These are phyloP conservation scores for Odocoileus virginianus DNA, from an alignment of 2,113 vertebrate species.

Conservation along the genomic window DNA sequence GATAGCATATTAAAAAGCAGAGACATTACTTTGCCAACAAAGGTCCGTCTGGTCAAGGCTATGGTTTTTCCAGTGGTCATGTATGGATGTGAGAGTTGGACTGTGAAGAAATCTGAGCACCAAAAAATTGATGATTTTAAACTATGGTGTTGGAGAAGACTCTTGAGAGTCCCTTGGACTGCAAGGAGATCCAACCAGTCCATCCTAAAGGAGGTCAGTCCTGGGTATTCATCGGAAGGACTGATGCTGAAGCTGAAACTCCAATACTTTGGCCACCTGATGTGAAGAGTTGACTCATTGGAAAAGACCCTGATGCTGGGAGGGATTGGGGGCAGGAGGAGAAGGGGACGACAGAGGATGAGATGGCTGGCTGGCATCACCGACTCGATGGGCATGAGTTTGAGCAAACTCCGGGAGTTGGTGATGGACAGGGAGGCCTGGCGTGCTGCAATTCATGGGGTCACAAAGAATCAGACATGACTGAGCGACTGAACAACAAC, in stretches of 20 bases:
- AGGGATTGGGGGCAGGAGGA: neutral
- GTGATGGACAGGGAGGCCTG: neutral
- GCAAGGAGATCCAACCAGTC: too few relatives aligned
- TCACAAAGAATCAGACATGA: neutral
- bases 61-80: too few relatives aligned
- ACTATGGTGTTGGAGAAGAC: too few relatives aligned
- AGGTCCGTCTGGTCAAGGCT: too few relatives aligned
- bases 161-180: too few relatives aligned
- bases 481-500: neutral
- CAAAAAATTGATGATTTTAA: too few relatives aligned
- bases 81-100: too few relatives aligned
- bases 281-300: neutral
- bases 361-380: neutral
- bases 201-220: too few relatives aligned
- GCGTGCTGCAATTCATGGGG: neutral
- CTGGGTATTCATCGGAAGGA: neutral
- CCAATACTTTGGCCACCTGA: neutral
- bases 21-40: too few relatives aligned
- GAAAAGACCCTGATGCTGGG: neutral
- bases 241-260: neutral
- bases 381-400: accelerated
- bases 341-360: accelerated
- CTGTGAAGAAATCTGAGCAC: too few relatives aligned
- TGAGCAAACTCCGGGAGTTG: neutral
- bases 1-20: too few relatives aligned